These are phyloP conservation scores for Drosophila lini DNA, from an alignment of 1,140 invertebrate species.

Conservation along the genomic window DNA sequence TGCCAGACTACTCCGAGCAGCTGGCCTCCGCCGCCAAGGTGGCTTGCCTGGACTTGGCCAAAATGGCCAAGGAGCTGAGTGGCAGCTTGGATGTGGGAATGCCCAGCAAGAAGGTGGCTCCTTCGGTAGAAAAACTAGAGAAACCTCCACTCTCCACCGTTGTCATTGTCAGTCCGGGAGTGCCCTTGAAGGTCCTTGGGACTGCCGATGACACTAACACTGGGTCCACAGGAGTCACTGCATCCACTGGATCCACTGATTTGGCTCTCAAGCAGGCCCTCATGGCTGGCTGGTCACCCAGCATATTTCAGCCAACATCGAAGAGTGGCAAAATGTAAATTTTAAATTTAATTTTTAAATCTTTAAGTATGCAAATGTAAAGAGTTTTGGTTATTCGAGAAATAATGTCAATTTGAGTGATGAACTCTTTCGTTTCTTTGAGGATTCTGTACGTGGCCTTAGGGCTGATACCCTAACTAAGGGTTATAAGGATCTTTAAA, in stretches of 20 bases:
- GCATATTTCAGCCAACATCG: background rate
- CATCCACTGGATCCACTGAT: background rate
- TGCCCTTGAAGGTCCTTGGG: background rate
- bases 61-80: background rate
- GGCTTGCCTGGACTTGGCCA: background rate
- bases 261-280: background rate
- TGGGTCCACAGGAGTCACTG: background rate
- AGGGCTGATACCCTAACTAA: background rate
- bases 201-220: no score
- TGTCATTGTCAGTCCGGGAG: background rate
- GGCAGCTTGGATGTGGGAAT: background rate
- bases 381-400: background rate
- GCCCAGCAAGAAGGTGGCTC: background rate
- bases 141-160: background rate
- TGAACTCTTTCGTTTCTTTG: background rate
- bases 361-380: conserved; percentile 5
- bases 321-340: no score
- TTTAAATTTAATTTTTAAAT: conserved; percentile 15
- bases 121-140: fast-evolving
- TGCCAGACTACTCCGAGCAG: conserved; percentile 14
- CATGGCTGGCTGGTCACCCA: background rate
- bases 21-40: conserved; percentile 1
- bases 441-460: background rate
- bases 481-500: background rate
- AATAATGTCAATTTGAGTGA: conserved; percentile 6